Evolutionary conservation across 2,797 vertebrate genomes (phyloP).

Genomic region (Eospalax fontanierii): DNA sequence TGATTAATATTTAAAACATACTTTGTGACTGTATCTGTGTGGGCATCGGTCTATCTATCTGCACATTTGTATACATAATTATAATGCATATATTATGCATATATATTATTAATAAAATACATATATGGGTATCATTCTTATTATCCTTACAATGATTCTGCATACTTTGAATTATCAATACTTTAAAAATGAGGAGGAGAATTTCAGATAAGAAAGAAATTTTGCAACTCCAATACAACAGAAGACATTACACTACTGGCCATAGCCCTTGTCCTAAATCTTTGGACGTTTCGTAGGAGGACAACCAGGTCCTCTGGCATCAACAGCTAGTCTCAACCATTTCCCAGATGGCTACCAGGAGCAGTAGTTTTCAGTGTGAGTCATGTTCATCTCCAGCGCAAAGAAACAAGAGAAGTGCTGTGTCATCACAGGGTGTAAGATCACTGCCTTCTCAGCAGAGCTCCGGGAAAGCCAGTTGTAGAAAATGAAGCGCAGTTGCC

Average conservation of each 20-base stretch:
- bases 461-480: background rate
- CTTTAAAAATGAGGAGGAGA: slow-evolving; percentile 22
- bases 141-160: background rate
- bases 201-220: background rate
- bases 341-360: background rate
- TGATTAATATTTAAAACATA: slow-evolving; percentile 1
- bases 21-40: background rate
- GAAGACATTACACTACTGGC: accelerated
- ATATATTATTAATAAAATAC: no score
- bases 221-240: background rate
- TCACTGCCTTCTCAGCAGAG: background rate
- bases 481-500: background rate
- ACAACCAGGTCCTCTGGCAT: background rate
- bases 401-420: background rate
- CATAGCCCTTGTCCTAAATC: background rate
- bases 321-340: background rate
- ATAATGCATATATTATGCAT: background rate
- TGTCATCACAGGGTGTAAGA: background rate
- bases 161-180: background rate
- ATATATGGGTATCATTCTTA: background rate
- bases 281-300: background rate
- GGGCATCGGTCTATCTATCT: background rate
- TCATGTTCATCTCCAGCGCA: slow-evolving; percentile 7
- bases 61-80: background rate
- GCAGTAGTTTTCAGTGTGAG: background rate